Evolutionary conservation across 30 jellyfish, hydroid and myxozoan genomes (phyloP), one percentile per base, ranked within the genome.

Genomic region (Turritopsis dohrnii): DNA sequence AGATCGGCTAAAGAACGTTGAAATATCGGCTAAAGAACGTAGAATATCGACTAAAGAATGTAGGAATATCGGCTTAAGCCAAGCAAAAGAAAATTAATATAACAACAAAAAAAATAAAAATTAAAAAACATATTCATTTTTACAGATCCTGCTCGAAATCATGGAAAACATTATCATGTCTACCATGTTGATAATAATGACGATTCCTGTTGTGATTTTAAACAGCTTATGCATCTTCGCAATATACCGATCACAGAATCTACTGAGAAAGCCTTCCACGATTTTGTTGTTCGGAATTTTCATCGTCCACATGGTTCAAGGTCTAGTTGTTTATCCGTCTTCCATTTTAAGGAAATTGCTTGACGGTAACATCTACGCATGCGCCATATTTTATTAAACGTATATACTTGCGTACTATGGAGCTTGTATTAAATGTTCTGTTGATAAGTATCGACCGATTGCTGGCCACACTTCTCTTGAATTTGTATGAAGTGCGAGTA

Each of bases 371-470:
- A 19, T 18, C 71, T 18, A 24, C 13, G 8, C 72, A 18, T 84
- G 90, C 1, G 90, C 17, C 71, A 23, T 22, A 4, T 84, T 28
- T 29, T 81, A 88, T 4, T 84, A 72, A 24, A 72, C 90, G 8
- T 84, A 72, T 52, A 84, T 84, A 88, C 21, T 84, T 0, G 52
- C 80, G 25, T 72, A 26, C 88, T 84, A 84, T 72, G 89, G 82
- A 4, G 29, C 87, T 13, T 84, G 90, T 84, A 29, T 84, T 4
- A 1, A 72, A 21, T n/a, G 89, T 84, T 18, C 17, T 84, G 5
- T 20, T 84, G 29, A 52, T 84, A 28, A 52, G 88, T 0, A 29
- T 53, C 1, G 90, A 84, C 53, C 81, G 90, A 31, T 66, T 84
- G 9, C 80, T 84, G 1, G 87, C 90, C 21, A 84, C 71, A 1